Evolutionary conservation across 2,113 vertebrate species (phyloP), one percentile per base, ranked within the genome.

Genomic region (Cyprinodon brontotheroides): DNA sequence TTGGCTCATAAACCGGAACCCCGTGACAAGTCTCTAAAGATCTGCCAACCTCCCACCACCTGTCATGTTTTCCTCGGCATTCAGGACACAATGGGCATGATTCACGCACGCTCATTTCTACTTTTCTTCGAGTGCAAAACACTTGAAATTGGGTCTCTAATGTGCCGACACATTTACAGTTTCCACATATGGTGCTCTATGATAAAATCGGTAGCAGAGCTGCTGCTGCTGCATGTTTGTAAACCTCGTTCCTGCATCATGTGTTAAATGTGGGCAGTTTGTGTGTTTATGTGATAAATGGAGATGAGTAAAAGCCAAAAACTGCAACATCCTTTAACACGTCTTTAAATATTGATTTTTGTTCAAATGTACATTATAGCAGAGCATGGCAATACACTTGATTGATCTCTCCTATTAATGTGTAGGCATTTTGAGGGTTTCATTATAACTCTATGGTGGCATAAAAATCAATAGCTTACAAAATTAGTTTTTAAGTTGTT

Each of bases 1-100:
- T 84, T 81, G 88, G 83, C 88, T 93, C 86, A 81, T 92, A 92
- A 93, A 91, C 84, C 68, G 74, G 72, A 89, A 89, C 84, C 84
- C 72, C 74, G 76, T 86, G 89, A 91, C 89, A 86, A 85, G 88
- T 91, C 88, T 92, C 90, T 59, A 83, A 89, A 91, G 78, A 92
- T 90, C 85, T 87, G 75, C 77, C 77, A 81, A 72, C 72, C 80
- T 86, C 80, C 84, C 70, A 70, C 87, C 87, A 87, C 78, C 89
- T 92, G 84, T 83, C 87, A 81, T 87, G 80, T 78, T 81, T 83
- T 84, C 75, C 74, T 63, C 80, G 29, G 78, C 74, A 48, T 50
- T 78, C 57, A 60, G 36, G 76, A 53, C 72, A 87, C 69, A 57
- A 57, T 57, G 50, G 50, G 20, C 50, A 72, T 45, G 74, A 47